These are phyloP conservation scores for Drosophila yooni DNA, from an alignment of 2,888 invertebrate species.

Conservation along the genomic window DNA sequence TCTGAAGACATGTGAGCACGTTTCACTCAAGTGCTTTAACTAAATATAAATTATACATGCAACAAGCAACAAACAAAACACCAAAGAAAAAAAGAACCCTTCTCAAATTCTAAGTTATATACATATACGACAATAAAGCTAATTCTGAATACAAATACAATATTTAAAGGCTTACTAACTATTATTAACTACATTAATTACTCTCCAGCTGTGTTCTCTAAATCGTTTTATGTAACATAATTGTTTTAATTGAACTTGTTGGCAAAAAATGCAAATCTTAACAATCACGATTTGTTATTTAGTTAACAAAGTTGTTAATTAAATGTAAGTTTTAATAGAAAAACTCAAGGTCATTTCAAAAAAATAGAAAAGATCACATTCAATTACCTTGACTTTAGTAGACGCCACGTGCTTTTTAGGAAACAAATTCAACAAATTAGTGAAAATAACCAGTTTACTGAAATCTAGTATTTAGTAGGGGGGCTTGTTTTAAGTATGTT, in stretches of 20 bases:
- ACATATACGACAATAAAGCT: slow-evolving; percentile 49
- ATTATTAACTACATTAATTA: neutral
- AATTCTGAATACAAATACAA: slow-evolving; percentile 21
- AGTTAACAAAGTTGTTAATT: slow-evolving; percentile 32
- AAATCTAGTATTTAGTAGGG: neutral
- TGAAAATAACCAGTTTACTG: slow-evolving; percentile 57
- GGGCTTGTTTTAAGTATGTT: neutral
- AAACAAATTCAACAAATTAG: slow-evolving; percentile 52
- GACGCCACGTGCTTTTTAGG: slow-evolving; percentile 56
- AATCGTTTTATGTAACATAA: neutral
- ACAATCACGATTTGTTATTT: slow-evolving; percentile 38
- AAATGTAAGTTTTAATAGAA: slow-evolving; percentile 45
- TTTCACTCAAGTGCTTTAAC: slow-evolving; percentile 33
- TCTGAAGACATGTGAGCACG: neutral
- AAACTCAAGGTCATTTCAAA: slow-evolving; percentile 55
- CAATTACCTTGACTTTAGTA: slow-evolving; percentile 54
- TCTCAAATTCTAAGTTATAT: slow-evolving; percentile 38
- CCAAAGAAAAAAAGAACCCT: slow-evolving; percentile 4
- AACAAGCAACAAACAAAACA: neutral
- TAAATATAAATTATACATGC: slow-evolving; percentile 17
- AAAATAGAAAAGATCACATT: slow-evolving; percentile 47
- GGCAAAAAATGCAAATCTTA: slow-evolving; percentile 47
- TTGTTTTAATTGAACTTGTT: slow-evolving; percentile 21
- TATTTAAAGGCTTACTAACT: neutral
- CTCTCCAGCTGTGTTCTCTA: neutral